Evolutionary conservation across 2,113 vertebrate genomes (phyloP).

Genomic region (Ciconia maguari): DNA sequence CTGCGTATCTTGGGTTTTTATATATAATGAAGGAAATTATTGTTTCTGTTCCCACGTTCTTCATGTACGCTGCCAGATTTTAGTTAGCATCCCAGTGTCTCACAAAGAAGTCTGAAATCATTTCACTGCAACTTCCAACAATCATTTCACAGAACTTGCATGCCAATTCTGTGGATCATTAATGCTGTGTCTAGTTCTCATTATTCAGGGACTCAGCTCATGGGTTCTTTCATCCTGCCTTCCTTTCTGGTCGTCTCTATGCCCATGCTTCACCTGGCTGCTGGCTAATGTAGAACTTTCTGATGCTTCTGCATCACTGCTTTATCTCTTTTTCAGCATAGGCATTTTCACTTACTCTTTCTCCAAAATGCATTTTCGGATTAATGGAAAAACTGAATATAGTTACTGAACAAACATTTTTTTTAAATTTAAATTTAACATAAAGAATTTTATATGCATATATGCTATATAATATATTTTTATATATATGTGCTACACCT

Average conservation of each 20-base stretch:
- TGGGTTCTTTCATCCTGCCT: background rate
- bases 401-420: background rate
- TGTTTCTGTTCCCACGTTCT: background rate
- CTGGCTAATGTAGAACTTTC: background rate
- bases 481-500: background rate
- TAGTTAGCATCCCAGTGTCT: background rate
- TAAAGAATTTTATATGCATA: background rate
- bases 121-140: background rate
- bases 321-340: background rate
- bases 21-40: background rate
- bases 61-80: background rate
- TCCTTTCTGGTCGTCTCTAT: background rate
- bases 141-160: background rate
- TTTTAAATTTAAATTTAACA: background rate
- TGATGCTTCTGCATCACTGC: background rate
- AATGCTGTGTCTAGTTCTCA: background rate
- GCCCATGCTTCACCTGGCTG: background rate
- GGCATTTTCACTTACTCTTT: background rate
- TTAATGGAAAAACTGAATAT: background rate
- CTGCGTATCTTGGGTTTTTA: background rate
- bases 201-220: background rate
- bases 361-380: background rate
- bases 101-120: background rate
- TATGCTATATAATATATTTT: background rate
- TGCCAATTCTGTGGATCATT: background rate